Evolutionary conservation across 2,113 vertebrate species (phyloP), one percentile per base, ranked within the genome.

Genomic region (Rattus rattus): DNA sequence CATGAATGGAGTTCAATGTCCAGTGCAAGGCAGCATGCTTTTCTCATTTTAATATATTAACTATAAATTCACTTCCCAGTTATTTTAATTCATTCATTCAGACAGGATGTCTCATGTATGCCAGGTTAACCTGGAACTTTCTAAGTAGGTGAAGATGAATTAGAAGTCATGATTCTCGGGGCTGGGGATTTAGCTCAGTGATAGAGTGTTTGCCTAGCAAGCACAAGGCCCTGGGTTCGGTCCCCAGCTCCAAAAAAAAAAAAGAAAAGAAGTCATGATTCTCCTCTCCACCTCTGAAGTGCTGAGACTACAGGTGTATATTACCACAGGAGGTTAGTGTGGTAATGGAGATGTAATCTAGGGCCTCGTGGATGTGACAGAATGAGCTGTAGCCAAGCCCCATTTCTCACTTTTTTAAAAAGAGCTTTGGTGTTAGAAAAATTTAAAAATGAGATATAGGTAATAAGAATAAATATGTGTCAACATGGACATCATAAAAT

Each of bases 21-120:
- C 65, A 69, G 43, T 14, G 20, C 67, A 22, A 28, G 54, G 90
- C 96, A 90, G 54, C 24, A 91, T 2, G 26, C 1, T 47, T 94
- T 83, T 83, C 49, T 87, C 92, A 81, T 85, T 94, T 95, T 95
- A 95, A 88, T 90, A 10, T 12, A 95, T 91, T 96, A 86, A 81
- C 73, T 33, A 56, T 77, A 88, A 72, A 43, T 72, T 72, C 49
- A 69, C 43, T 87, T 87, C 47, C 17, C 63, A 49, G 43, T 65
- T 49, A 20, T 49, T 20, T 67, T 47, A 22, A 36, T 39, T 16
- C n/a, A 84, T 17, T 84, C 56, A 24, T 1, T 87, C 47, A n/a
- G 49, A 52, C 28, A 88, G 47, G 47, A n/a, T 73, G 19, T 49
- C 28, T 69, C 28, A 67, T 86, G 63, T 49, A 67, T 49, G 17